These are phyloP conservation scores for Caerostris extrusa DNA, from an alignment of 1,140 invertebrate species.

Conservation along the genomic window DNA sequence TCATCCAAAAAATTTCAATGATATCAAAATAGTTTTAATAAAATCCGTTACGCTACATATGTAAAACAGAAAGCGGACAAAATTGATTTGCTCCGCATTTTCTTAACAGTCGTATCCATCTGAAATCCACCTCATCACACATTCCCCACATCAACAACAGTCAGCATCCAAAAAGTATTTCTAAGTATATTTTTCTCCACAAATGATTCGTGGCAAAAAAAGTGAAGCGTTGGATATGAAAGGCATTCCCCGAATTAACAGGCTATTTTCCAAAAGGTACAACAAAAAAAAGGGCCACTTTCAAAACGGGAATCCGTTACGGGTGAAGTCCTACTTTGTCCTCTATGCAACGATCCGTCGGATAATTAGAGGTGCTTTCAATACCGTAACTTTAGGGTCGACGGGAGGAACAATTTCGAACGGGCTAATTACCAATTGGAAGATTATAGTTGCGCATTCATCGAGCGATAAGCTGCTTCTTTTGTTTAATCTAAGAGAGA, in stretches of 20 bases:
- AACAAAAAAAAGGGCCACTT: conserved; percentile 41
- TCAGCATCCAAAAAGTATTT: neutral
- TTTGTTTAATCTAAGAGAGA: neutral
- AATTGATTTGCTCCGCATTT: neutral
- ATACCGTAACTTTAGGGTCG: conserved; percentile 40
- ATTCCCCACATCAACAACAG: neutral
- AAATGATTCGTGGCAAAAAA: conserved; percentile 8
- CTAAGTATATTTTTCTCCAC: neutral
- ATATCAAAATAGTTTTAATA: neutral
- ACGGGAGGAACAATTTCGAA: neutral
- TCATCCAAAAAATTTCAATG: neutral
- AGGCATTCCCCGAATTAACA: conserved; percentile 40
- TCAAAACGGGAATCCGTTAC: conserved; percentile 61
- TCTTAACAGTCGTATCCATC: neutral
- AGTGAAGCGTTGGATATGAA: conserved; percentile 7
- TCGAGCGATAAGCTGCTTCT: neutral
- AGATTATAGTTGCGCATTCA: neutral
- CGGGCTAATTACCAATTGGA: conserved; percentile 38
- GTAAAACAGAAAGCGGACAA: neutral
- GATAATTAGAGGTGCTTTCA: conserved; percentile 65
- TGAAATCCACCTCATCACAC: neutral
- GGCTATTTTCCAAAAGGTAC: conserved; percentile 7
- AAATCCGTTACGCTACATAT: neutral
- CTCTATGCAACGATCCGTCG: conserved; percentile 56
- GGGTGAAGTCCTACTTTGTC: conserved; percentile 65